These are phyloP conservation scores for Yasuhikotakia modesta DNA, from an alignment of 2,797 vertebrate genomes.

Conservation along the genomic window DNA sequence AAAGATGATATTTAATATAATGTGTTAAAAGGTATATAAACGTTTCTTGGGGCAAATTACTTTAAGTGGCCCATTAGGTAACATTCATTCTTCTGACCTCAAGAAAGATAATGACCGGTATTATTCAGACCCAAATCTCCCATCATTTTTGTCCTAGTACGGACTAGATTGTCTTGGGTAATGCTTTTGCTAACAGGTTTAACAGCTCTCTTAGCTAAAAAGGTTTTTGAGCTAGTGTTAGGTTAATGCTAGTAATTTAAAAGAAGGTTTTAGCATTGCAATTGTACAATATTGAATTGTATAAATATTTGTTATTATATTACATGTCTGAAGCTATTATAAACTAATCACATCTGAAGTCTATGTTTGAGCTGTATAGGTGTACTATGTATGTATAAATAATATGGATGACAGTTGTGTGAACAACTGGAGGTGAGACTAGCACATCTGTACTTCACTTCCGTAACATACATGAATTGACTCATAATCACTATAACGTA, in stretches of 20 bases:
- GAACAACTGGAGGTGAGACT: neutral
- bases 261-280: neutral
- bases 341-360: neutral
- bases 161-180: neutral
- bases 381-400: neutral
- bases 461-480: neutral
- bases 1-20: slow-evolving; percentile 25
- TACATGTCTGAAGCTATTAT: too few relatives aligned
- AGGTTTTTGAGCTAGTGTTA: neutral
- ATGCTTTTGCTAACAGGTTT: neutral
- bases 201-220: neutral
- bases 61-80: neutral
- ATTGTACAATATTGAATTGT: neutral
- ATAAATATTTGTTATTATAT: neutral
- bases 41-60: neutral
- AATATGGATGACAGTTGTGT: neutral
- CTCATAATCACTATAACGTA: neutral
- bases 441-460: neutral
- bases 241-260: neutral
- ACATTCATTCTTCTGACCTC: slow-evolving; percentile 9
- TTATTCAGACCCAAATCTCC: neutral
- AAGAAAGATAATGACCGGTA: neutral
- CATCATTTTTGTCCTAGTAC: neutral
- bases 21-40: slow-evolving; percentile 7
- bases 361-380: too few relatives aligned